phyloP scores from a whole-genome alignment of 2,113 vertebrate genomes.

The Oncorhynchus tshawytscha region DNA sequence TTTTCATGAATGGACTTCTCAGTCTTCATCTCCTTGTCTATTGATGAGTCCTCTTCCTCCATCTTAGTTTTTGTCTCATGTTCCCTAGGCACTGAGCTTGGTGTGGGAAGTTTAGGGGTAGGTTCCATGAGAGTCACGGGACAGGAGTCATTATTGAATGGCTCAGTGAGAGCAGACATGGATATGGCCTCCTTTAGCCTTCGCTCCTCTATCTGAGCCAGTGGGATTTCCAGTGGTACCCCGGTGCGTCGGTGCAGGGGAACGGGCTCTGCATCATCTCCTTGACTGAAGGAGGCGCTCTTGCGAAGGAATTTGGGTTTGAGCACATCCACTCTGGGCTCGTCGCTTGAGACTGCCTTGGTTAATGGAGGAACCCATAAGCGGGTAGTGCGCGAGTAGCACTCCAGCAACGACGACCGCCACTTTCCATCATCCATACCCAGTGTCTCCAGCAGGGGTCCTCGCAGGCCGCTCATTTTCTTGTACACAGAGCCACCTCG shows the following conservation, averaged over 20 bases:
- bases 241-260: constrained; percentile 86
- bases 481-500: constrained; percentile 82
- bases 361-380: constrained; percentile 75
- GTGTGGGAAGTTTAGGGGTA: constrained; percentile 52
- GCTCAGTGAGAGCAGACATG: constrained; percentile 86
- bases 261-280: constrained; percentile 87
- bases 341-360: constrained; percentile 87
- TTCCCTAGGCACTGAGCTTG: constrained; percentile 46
- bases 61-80: constrained; percentile 56
- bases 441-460: constrained; percentile 91
- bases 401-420: constrained; percentile 56
- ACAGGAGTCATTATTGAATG: constrained; percentile 70
- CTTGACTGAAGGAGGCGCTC: constrained; percentile 94
- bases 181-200: constrained; percentile 89
- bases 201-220: constrained; percentile 73
- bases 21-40: constrained; percentile 46
- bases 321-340: constrained; percentile 68
- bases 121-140: constrained; percentile 65
- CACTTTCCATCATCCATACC: constrained; percentile 81
- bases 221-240: constrained; percentile 90
- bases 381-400: constrained; percentile 66
- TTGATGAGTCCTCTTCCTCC: constrained; percentile 25
- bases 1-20: constrained; percentile 47
- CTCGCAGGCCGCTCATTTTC: constrained; percentile 92
- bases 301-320: constrained; percentile 85